Evolutionary conservation across 2,888 invertebrate genomes (phyloP).

Genomic region (Lithophane leautieri): DNA sequence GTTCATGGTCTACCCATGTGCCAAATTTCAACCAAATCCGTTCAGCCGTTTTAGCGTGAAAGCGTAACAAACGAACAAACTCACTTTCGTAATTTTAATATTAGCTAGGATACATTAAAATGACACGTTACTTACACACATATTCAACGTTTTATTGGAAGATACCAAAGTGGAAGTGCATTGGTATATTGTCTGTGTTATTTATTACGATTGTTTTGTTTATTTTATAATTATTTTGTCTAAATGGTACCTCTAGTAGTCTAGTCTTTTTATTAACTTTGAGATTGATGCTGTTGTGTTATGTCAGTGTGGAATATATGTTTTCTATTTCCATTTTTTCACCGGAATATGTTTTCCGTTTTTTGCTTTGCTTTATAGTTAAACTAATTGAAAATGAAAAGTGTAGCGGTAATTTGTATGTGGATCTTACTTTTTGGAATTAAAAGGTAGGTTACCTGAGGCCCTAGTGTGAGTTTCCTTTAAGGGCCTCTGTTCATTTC

Average conservation of each 20-base stretch:
- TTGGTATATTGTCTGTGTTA: neutral
- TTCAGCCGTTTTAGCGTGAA: too few relatives aligned
- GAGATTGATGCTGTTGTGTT: neutral
- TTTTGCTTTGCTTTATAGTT: slow-evolving; percentile 1
- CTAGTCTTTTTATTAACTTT: slow-evolving; percentile 7
- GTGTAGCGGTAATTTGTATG: slow-evolving; percentile 18
- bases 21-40: too few relatives aligned
- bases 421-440: slow-evolving; percentile 42
- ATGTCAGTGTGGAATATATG: neutral
- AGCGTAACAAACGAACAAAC: too few relatives aligned
- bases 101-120: slow-evolving; percentile 2
- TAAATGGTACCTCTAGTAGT: neutral
- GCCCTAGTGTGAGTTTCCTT: too few relatives aligned
- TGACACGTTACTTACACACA: neutral
- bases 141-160: neutral
- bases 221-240: neutral
- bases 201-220: slow-evolving; percentile 7
- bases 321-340: neutral
- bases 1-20: too few relatives aligned
- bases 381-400: slow-evolving; percentile 20
- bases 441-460: slow-evolving; percentile 39
- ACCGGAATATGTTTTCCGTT: neutral
- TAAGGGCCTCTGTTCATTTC: slow-evolving; percentile 4
- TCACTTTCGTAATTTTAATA: too few relatives aligned
- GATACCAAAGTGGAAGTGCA: neutral